phyloP scores from a whole-genome alignment of 2,888 invertebrate genomes.

The Boloria selene region DNA sequence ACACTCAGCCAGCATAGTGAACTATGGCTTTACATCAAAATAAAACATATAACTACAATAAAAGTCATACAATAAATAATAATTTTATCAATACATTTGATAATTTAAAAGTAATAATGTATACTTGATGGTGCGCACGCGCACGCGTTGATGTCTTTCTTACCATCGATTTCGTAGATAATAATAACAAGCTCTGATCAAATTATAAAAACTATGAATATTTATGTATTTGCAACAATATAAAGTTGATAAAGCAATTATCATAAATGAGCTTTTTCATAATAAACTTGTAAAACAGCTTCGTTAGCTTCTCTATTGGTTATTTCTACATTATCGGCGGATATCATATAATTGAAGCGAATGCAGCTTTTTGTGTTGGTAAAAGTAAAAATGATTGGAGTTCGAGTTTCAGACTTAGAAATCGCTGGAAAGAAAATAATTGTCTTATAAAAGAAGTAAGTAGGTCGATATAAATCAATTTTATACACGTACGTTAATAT shows the following conservation, averaged over 20 bases:
- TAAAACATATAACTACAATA: too few relatives aligned
- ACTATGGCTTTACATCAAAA: too few relatives aligned
- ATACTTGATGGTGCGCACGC: conserved; percentile 9
- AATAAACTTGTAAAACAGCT: conserved; percentile 16
- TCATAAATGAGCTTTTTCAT: conserved; percentile 10
- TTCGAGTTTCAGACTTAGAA: conserved; percentile 23
- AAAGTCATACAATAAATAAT: too few relatives aligned
- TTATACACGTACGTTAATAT: conserved; percentile 8
- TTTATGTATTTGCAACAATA: background rate
- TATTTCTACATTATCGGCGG: conserved; percentile 19
- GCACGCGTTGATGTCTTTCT: conserved; percentile 38
- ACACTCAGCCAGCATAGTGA: too few relatives aligned
- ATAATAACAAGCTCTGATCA: background rate
- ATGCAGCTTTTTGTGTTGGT: conserved; percentile 30
- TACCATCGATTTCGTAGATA: background rate
- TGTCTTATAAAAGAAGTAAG: conserved; percentile 16
- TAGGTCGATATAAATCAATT: conserved; percentile 19
- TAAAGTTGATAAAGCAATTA: conserved; percentile 10
- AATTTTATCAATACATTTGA: background rate
- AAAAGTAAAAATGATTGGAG: conserved; percentile 27
- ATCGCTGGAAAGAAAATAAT: conserved; percentile 35
- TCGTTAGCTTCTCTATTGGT: conserved; percentile 10
- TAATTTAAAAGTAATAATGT: background rate
- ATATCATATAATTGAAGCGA: conserved; percentile 29
- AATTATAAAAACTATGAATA: background rate